These are phyloP conservation scores for Lytechinus pictus DNA, from an alignment of 35 echinoderm and acorn worm species.

Conservation along the genomic window DNA sequence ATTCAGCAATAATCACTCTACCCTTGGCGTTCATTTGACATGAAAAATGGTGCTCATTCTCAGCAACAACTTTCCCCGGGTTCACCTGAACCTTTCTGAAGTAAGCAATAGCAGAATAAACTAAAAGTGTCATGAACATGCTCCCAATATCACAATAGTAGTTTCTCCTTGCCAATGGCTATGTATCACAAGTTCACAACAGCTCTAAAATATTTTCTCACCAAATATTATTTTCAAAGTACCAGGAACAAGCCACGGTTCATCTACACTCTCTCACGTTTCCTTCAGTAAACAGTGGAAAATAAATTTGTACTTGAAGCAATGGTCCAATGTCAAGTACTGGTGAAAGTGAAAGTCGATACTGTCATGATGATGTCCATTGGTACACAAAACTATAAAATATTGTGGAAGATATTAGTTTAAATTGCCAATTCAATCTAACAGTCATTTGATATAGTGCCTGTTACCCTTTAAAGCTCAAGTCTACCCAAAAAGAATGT, in stretches of 20 bases:
- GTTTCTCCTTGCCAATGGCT: not conserved
- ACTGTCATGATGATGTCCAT: not conserved
- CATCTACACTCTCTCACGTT: not conserved
- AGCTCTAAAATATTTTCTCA: not conserved
- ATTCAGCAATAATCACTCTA: too few relatives aligned
- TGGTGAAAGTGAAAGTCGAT: not conserved
- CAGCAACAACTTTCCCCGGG: too few relatives aligned
- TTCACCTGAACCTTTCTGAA: not conserved
- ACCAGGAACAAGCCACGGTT: not conserved
- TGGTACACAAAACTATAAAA: not conserved
- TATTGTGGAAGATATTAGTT: not conserved
- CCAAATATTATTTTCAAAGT: not conserved
- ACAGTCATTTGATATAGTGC: too few relatives aligned
- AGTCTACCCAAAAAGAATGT: too few relatives aligned
- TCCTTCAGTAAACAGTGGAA: not conserved
- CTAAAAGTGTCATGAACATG: not conserved
- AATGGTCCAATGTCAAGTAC: not conserved
- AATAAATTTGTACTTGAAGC: not conserved
- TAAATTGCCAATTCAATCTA: not conserved
- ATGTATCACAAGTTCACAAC: not conserved
- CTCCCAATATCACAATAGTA: not conserved
- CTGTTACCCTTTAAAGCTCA: too few relatives aligned
- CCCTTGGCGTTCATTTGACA: too few relatives aligned
- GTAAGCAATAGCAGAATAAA: not conserved
- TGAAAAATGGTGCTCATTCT: too few relatives aligned